Conservation (phyloP, 1,140 invertebrate genomes). For the Bombus superbus region DNA sequence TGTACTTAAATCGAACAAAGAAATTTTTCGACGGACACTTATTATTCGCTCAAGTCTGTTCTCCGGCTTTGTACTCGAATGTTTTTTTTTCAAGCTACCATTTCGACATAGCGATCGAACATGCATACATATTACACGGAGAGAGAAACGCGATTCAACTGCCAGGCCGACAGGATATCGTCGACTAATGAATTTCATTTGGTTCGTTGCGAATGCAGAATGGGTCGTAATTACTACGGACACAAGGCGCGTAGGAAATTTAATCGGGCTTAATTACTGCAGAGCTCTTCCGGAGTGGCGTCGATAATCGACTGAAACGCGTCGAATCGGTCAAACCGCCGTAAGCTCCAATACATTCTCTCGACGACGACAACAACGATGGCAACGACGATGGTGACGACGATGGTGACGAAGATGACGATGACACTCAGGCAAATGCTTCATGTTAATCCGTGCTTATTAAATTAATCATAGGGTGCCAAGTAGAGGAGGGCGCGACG, state of each 20-base stretch:
- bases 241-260: slow-evolving; percentile 66
- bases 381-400: slow-evolving; percentile 28
- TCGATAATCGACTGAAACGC: slow-evolving; percentile 66
- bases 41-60: background rate
- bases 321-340: slow-evolving; percentile 61
- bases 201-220: slow-evolving; percentile 63
- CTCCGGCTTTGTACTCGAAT: background rate
- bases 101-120: background rate
- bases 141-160: slow-evolving; percentile 2
- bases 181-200: slow-evolving; percentile 67
- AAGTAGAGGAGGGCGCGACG: background rate
- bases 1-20: background rate
- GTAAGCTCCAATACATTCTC: slow-evolving; percentile 45
- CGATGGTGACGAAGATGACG: slow-evolving; percentile 16
- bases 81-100: slow-evolving; percentile 3
- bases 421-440: slow-evolving; percentile 16
- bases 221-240: slow-evolving; percentile 62
- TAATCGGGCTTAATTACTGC: slow-evolving; percentile 69
- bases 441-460: slow-evolving; percentile 56
- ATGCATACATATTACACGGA: background rate
- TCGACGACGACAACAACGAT: slow-evolving; percentile 32
- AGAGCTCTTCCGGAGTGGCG: slow-evolving; percentile 56
- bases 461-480: slow-evolving; percentile 61
- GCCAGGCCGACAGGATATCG: slow-evolving; percentile 22
- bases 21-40: background rate